phyloP scores from a whole-genome alignment of 2,113 vertebrate species.

The Pachypanchax playfairii region DNA sequence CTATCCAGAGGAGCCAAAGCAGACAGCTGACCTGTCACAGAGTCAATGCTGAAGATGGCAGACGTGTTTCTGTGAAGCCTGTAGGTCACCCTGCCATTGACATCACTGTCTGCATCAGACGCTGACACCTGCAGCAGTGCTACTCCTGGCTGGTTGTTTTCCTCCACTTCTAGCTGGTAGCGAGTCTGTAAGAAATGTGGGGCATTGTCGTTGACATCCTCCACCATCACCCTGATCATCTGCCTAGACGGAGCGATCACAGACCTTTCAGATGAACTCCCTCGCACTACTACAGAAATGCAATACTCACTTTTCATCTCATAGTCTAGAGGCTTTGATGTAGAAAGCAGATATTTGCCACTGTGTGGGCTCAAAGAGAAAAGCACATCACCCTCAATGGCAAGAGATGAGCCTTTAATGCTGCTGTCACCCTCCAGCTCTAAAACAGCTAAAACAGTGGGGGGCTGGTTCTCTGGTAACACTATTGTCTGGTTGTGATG shows the following conservation, averaged over 20 bases:
- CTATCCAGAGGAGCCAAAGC: conserved; percentile 72
- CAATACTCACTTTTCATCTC: conserved; percentile 72
- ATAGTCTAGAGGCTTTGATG: conserved; percentile 79
- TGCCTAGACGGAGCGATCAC: conserved; percentile 26
- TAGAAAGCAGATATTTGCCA: conserved; percentile 80
- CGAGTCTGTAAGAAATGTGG: conserved; percentile 67
- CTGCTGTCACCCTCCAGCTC: conserved; percentile 68
- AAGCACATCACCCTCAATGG: conserved; percentile 72
- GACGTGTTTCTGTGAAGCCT: conserved; percentile 50
- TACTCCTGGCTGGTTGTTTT: conserved; percentile 74
- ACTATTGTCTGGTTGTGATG: conserved; percentile 74
- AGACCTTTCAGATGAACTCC: conserved; percentile 31
- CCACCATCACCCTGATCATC: conserved; percentile 68
- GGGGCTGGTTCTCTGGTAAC: conserved; percentile 79
- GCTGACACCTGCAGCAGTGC: conserved; percentile 66
- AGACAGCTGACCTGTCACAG: conserved; percentile 65
- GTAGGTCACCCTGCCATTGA: conserved; percentile 73
- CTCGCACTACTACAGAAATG: conserved; percentile 60
- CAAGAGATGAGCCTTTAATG: conserved; percentile 62
- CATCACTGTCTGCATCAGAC: conserved; percentile 71
- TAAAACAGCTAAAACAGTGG: conserved; percentile 75
- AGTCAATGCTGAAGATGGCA: conserved; percentile 70
- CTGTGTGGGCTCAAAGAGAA: conserved; percentile 77
- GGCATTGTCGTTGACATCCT: conserved; percentile 79
- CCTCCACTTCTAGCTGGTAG: conserved; percentile 70